Conservation (phyloP, 2,797 vertebrate species). For the Rhabdophis nuchalis region DNA sequence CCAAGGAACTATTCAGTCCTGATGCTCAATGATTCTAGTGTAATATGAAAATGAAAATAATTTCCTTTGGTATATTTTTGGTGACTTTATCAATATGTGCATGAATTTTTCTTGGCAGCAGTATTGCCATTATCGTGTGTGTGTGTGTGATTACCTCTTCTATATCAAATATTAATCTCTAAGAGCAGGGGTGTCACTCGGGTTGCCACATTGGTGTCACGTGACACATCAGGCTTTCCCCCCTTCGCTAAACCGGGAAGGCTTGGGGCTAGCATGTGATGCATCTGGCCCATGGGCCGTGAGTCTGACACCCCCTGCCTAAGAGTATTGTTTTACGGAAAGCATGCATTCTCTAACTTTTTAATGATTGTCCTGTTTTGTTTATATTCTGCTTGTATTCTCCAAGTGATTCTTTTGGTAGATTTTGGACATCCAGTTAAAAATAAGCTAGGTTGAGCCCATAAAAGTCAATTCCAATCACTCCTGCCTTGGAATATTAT, state of each 20-base stretch:
- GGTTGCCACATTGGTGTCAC: no score
- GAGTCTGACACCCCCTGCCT: no score
- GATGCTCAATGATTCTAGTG: not conserved
- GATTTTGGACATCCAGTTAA: not conserved
- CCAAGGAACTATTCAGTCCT: not conserved
- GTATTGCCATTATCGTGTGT: not conserved
- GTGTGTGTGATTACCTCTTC: not conserved
- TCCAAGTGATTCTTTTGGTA: not conserved
- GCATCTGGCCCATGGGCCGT: rapidly evolving
- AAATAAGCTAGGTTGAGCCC: not conserved
- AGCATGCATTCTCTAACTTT: not conserved
- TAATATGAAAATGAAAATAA: not conserved
- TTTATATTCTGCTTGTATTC: not conserved
- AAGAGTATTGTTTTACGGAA: not conserved
- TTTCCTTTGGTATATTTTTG: not conserved
- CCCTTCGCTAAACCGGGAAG: no score
- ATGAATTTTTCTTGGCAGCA: not conserved
- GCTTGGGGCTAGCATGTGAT: no score
- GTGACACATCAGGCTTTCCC: no score
- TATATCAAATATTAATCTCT: not conserved
- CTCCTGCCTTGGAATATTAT: not conserved
- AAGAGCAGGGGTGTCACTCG: not conserved
- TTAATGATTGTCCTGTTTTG: not conserved
- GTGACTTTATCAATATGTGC: not conserved
- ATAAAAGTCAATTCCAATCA: not conserved